Conservation (phyloP, 37 sponge, comb jelly and placozoan species). For the Axinella damicornis region DNA sequence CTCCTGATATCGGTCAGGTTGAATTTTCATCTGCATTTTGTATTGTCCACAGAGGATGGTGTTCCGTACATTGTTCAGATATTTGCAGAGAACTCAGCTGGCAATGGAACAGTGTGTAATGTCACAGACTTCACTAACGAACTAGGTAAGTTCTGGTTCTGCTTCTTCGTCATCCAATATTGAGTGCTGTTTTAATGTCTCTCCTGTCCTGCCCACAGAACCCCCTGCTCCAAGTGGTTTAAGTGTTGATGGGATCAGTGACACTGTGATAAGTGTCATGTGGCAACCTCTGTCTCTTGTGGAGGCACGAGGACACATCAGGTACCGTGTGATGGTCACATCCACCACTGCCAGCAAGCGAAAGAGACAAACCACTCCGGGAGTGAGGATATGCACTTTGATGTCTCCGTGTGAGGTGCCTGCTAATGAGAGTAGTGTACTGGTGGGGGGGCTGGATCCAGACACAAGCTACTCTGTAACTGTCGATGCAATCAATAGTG, state of each 20-base stretch:
- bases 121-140: too few relatives aligned
- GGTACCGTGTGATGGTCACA: constrained; percentile 18
- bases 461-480: neutral
- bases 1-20: too few relatives aligned
- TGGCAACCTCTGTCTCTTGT: constrained; percentile 31
- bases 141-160: too few relatives aligned
- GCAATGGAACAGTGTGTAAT: too few relatives aligned
- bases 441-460: constrained; percentile 20
- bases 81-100: too few relatives aligned
- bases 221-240: neutral
- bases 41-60: too few relatives aligned
- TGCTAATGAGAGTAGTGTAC: neutral
- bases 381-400: too few relatives aligned
- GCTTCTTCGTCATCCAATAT: too few relatives aligned
- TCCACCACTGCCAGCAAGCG: neutral
- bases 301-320: constrained; percentile 34
- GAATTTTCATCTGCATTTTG: too few relatives aligned
- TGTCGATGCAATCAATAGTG: constrained; percentile 26
- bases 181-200: too few relatives aligned
- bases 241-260: neutral
- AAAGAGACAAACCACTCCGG: neutral
- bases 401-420: constrained; percentile 1
- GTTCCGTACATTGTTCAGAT: too few relatives aligned
- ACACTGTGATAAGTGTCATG: neutral
- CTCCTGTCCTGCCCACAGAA: too few relatives aligned